A percentile compares a stretch with the other conserved stretches of the same genome.
These are phyloP conservation scores for Pelecanoides urinatrix DNA, from an alignment of 2,113 vertebrate genomes.

Conservation along the genomic window DNA sequence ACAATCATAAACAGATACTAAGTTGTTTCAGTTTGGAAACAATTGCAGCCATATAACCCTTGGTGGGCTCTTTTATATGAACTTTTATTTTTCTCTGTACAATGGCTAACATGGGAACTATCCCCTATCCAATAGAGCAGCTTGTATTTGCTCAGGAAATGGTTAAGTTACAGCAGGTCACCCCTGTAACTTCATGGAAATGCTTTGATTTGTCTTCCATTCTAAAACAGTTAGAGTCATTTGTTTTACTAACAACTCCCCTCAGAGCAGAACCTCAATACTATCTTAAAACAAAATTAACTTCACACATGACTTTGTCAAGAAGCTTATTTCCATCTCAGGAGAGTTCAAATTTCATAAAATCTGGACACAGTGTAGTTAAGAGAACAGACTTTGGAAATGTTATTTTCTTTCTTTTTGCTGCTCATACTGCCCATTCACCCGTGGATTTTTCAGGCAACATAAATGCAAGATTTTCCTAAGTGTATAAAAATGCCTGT, in stretches of 20 bases:
- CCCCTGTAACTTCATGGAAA: constrained; percentile 57
- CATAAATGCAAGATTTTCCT: not conserved
- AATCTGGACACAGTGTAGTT: not conserved
- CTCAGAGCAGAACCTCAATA: constrained; percentile 50
- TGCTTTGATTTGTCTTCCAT: constrained; percentile 69
- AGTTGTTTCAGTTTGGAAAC: constrained; percentile 71
- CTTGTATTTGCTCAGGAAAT: constrained; percentile 71
- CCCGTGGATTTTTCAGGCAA: not conserved
- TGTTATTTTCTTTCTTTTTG: not conserved
- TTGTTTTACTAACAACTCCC: constrained; percentile 68
- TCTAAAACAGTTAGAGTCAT: constrained; percentile 64
- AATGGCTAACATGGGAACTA: constrained; percentile 64
- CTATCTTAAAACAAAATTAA: constrained; percentile 58
- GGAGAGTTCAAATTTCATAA: constrained; percentile 10
- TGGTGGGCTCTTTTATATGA: constrained; percentile 74
- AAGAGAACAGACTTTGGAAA: not conserved
- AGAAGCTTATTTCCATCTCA: constrained; percentile 29
- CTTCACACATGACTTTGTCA: constrained; percentile 66
- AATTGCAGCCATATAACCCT: constrained; percentile 72
- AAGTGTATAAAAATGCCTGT: not conserved
- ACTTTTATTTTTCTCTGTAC: constrained; percentile 68
- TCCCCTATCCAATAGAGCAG: constrained; percentile 28
- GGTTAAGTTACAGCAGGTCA: constrained; percentile 66
- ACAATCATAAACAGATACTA: constrained; percentile 76
- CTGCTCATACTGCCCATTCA: not conserved